Evolutionary conservation across 2,888 invertebrate species (phyloP), one percentile per base, ranked within the genome.

Genomic region (Tolmerus cingulatus): DNA sequence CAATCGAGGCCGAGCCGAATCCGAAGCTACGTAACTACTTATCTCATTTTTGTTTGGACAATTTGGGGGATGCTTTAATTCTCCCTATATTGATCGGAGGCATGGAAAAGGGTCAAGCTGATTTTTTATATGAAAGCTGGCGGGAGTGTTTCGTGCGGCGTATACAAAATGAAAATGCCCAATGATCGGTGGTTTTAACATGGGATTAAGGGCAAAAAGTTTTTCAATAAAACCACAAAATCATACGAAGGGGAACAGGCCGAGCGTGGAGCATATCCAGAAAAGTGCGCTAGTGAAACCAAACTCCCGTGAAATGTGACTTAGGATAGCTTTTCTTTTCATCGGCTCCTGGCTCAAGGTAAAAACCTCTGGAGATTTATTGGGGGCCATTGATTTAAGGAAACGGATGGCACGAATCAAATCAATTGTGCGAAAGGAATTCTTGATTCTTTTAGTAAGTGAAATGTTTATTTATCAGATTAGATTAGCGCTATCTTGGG

Each of bases 401-500:
- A 23, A 43, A 46, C 40, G 43, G 78, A 43, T 78, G 37, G 23
- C 40, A 78, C 37, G 78, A 40, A 78, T 37, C 40, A 43, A 78
- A 43, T 78, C 43, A 78, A 78, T 78, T 66, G 37, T 78, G 78
- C 37, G 78, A 43, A 40, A 19, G 37, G 78, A 78, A 78, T 78
- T 40, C 78, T 19, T 43, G 78, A 78, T 46, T 43, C 23, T 78
- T 9, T 12, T 5, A 23, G 40, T 78, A 78, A 78, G 43, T 78
- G 78, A 78, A 43, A 40, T 78, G 78, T 78, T 78, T 78, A 43
- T 78, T 78, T 66, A 66, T 66, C 66, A 66, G 66, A 66, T 66
- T 66, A 66, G 66, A 66, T 66, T 66, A 66, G 23, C 27, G 12
- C 8, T 66, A 66, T 27, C 66, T 66, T 9, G 12, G 27, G 23